Conservation (phyloP, 2,888 invertebrate species). For the Chalcosyrphus nemorum region DNA sequence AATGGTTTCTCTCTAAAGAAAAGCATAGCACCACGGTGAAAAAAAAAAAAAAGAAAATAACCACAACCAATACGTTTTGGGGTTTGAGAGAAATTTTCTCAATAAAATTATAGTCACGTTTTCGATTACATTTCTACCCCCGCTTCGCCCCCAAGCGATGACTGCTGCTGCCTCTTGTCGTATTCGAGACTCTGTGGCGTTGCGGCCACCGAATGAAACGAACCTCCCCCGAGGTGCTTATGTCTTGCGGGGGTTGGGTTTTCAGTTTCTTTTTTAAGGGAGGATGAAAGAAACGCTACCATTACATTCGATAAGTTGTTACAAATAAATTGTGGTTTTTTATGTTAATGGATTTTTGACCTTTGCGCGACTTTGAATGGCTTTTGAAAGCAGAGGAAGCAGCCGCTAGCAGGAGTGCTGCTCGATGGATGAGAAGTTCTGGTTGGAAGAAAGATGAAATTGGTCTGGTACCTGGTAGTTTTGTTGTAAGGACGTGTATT, state of each 20-base stretch:
- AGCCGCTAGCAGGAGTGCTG: not conserved
- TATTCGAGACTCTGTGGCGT: constrained; percentile 3
- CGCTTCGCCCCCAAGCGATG: constrained; percentile 3
- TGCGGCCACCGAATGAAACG: constrained; percentile 28
- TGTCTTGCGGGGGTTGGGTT: constrained; percentile 13
- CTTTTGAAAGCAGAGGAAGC: constrained; percentile 13
- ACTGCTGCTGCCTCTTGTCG: constrained; percentile 41
- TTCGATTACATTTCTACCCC: constrained; percentile 65
- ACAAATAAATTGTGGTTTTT: constrained; percentile 68
- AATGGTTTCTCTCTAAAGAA: constrained; percentile 52
- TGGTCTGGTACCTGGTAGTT: constrained; percentile 1
- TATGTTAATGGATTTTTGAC: constrained; percentile 72
- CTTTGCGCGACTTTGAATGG: constrained; percentile 68
- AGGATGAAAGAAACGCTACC: constrained; percentile 20
- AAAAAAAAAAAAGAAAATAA: constrained; percentile 16
- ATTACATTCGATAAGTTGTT: constrained; percentile 70
- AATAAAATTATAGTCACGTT: constrained; percentile 73
- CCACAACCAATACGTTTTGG: constrained; percentile 65
- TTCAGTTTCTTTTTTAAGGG: not conserved
- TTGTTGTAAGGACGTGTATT: not conserved
- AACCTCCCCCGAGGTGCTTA: constrained; percentile 41
- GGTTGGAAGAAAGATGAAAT: not conserved
- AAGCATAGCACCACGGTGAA: too few relatives aligned
- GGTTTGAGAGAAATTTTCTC: constrained; percentile 58
- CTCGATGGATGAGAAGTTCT: not conserved